Percentiles rank a stretch among this genome's conserved stretches.
phyloP scores from a whole-genome alignment of 2,888 invertebrate species.

The Xylota segnis region DNA sequence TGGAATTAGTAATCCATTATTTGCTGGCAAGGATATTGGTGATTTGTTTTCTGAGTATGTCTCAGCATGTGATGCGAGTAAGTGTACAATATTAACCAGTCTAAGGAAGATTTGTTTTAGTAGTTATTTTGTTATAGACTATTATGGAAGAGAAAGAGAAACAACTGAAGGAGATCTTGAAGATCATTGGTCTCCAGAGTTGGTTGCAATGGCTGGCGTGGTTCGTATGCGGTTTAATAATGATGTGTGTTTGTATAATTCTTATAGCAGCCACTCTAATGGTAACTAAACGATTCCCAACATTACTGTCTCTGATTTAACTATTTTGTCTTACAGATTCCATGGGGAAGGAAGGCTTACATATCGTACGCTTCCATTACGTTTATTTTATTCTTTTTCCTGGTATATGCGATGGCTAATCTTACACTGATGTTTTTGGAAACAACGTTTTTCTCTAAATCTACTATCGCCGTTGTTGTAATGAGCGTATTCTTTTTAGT shows the following conservation, averaged over 20 bases:
- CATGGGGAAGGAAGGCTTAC: too few relatives aligned
- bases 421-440: constrained; percentile 92
- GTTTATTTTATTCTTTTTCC: constrained; percentile 89
- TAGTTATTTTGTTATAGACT: constrained; percentile 76
- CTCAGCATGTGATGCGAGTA: constrained; percentile 87
- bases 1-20: too few relatives aligned
- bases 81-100: not conserved
- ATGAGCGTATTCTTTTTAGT: too few relatives aligned
- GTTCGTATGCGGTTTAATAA: constrained; percentile 91
- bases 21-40: too few relatives aligned
- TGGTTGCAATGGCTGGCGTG: constrained; percentile 95
- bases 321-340: constrained; percentile 79
- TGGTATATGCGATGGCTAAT: constrained; percentile 89
- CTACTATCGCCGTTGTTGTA: constrained; percentile 93
- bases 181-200: constrained; percentile 94
- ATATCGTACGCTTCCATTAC: constrained; percentile 87
- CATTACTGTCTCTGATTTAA: not conserved
- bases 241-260: constrained; percentile 87
- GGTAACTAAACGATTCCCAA: constrained; percentile 81
- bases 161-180: constrained; percentile 93
- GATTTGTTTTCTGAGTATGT: too few relatives aligned
- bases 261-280: constrained; percentile 87
- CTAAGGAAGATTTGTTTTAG: not conserved
- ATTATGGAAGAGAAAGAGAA: constrained; percentile 88
- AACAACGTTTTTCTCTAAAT: constrained; percentile 91